Base-by-base conservation (phyloP, 2,113 vertebrate species). In the Xenopus laevis region DNA sequence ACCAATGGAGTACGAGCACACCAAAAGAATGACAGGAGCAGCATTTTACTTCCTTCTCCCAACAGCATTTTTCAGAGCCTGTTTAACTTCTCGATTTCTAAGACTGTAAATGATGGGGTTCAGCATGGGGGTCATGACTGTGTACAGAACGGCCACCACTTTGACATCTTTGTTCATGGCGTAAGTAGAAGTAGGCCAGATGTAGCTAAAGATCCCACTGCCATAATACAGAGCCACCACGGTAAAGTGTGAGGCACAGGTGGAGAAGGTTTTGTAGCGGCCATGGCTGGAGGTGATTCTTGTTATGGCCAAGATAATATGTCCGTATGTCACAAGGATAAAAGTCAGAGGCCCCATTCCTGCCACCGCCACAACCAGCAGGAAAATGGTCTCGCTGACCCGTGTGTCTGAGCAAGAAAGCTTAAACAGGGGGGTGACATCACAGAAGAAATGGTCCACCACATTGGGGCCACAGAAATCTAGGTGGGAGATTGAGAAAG, bases 21-120 rank as follows among this genome's bases (percentile, higher is more conserved):
- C 30, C 30, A 40, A 40, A 1, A 6, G 6, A 40, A 40, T 40
- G 33, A 6, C 33, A 40, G 33, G 33, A 40, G 33, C 33, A 40
- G 8, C 2, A 7, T 40, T 65, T 44, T 17, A 65, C 13, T 0
- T 10, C 17, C 23, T 61, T 27, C 15, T 55, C 52, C 75, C 7
- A 12, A 20, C 44, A 10, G 74, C 33, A 65, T 79, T 82, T 62
- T 2, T 0, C 46, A 81, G 68, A 10, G 78, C 81, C 6, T 77
- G 13, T 63, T 81, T 78, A 1, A 81, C 74, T 3, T 81, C 81
- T 23, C 71, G 82, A 58, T 82, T 84, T 33, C 80, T 80, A 30
- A 83, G 77, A 44, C 80, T 83, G 6, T 83, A 84, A 2, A 82
- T 75, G 53, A 81, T 18, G 6, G 81, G 83, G 20, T 81, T 84